Base-by-base conservation (phyloP, 2,797 vertebrate genomes). In the Aphelocoma californica region DNA sequence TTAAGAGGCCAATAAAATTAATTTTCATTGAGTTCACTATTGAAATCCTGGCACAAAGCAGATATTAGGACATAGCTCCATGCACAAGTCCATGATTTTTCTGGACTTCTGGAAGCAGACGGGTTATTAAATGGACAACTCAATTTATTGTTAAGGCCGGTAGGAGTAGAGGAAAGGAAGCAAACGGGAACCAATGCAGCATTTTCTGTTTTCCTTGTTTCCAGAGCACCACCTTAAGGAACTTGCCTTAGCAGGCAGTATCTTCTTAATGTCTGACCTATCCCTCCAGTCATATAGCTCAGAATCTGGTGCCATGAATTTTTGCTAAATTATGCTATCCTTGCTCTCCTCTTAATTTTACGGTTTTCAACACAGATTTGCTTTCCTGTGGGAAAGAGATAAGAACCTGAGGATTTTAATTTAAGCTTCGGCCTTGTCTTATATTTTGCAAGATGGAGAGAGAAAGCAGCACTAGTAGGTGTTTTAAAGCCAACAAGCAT, bases 281-380 rank as follows among this genome's bases (percentile, higher is more conserved):
- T 94, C 97, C 98, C 98, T 98, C 97, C 97, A 98, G 98, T 97
- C 98, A 98, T 97, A 97, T 62, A 97, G 98, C 98, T 98, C 97
- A 96, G 97, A 97, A 98, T 98, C 98, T 97, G 82, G 97, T 97
- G 97, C 98, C 98, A 98, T 98, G 98, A 98, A 98, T 98, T 98
- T 97, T 98, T 98, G 95, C 98, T 98, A 98, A 98, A 98, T 98
- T 98, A 98, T 98, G 98, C 98, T 98, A 98, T 99, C 98, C 98
- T 98, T 98, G 96, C 98, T 98, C 98, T 98, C 98, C 97, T 98
- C 98, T 98, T 99, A 99, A 99, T 98, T 99, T 99, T 99, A 99
- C 98, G 98, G 98, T 98, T 99, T 98, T 99, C 98, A 98, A 98
- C 98, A 98, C 98, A 98, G 98, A 99, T 99, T 99, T 98, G 98